A percentile compares a stretch with the other conserved stretches of the same genome.
Conservation (phyloP, 1,140 invertebrate genomes). For the Zaprionus davidi region DNA sequence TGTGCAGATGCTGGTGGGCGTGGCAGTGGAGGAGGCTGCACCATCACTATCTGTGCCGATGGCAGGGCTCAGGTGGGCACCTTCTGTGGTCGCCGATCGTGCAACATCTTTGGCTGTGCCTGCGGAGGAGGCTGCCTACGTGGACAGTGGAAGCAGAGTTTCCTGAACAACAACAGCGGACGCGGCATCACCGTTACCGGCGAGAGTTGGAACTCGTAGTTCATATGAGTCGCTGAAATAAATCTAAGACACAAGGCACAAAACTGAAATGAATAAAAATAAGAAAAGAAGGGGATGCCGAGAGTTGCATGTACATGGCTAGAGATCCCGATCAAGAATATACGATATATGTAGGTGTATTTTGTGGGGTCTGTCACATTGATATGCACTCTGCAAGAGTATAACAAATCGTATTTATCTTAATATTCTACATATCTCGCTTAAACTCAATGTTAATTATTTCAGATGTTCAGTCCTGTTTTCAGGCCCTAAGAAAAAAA, state of each 20-base stretch:
- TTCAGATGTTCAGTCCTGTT: no score
- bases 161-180: not conserved
- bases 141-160: slow-evolving; percentile 15
- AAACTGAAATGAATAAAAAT: not conserved
- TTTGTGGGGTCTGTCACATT: no score
- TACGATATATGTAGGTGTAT: not conserved
- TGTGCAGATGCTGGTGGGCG: slow-evolving; percentile 14
- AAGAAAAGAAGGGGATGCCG: no score
- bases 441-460: no score
- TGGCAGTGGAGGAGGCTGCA: not conserved
- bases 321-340: no score
- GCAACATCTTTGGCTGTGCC: slow-evolving; percentile 17
- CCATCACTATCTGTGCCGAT: slow-evolving; percentile 19
- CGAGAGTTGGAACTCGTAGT: not conserved
- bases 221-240: not conserved
- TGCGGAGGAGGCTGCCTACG: slow-evolving; percentile 7
- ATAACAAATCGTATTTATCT: no score
- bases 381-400: no score
- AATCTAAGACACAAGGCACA: no score
- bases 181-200: not conserved
- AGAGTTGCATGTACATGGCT: no score
- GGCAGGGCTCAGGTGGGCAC: slow-evolving; percentile 16
- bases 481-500: no score
- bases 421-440: no score
- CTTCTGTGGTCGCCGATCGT: slow-evolving; percentile 14